These are phyloP conservation scores for Cylas formicarius DNA, from an alignment of 1,140 invertebrate species.

Conservation along the genomic window DNA sequence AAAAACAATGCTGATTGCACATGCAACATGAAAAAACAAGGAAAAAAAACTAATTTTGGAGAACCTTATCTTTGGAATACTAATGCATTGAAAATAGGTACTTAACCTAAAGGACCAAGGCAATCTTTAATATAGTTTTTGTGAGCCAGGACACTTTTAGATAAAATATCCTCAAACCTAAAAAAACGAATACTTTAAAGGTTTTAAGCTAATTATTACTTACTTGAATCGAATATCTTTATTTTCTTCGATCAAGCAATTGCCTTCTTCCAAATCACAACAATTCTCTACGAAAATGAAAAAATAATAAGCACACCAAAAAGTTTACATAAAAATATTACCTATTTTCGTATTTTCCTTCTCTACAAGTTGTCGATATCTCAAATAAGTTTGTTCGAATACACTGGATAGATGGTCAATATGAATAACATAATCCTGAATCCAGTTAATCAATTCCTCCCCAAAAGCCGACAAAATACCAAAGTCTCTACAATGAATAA, in stretches of 20 bases:
- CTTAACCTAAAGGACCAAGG: too few relatives aligned
- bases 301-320: too few relatives aligned
- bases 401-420: slow-evolving; percentile 14
- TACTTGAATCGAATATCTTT: slow-evolving; percentile 21
- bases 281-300: slow-evolving; percentile 7
- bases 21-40: too few relatives aligned
- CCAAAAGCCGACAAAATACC: slow-evolving; percentile 9
- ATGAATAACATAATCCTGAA: slow-evolving; percentile 15
- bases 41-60: too few relatives aligned
- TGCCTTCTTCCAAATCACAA: background rate
- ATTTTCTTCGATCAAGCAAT: slow-evolving; percentile 21
- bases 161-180: slow-evolving; percentile 20
- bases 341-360: slow-evolving; percentile 8
- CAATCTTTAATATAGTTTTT: slow-evolving; percentile 7
- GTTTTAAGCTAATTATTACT: slow-evolving; percentile 8
- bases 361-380: slow-evolving; percentile 3
- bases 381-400: slow-evolving; percentile 17
- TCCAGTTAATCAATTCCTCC: slow-evolving; percentile 16
- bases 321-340: too few relatives aligned
- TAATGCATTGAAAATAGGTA: too few relatives aligned
- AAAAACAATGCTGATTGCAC: too few relatives aligned
- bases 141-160: slow-evolving; percentile 12
- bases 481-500: slow-evolving; percentile 16
- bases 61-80: too few relatives aligned
- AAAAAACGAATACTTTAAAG: slow-evolving; percentile 4